A percentile compares a stretch with the other conserved stretches of the same genome.
Evolutionary conservation across 2,797 vertebrate species (phyloP).

Genomic region (Silurus aristotelis): DNA sequence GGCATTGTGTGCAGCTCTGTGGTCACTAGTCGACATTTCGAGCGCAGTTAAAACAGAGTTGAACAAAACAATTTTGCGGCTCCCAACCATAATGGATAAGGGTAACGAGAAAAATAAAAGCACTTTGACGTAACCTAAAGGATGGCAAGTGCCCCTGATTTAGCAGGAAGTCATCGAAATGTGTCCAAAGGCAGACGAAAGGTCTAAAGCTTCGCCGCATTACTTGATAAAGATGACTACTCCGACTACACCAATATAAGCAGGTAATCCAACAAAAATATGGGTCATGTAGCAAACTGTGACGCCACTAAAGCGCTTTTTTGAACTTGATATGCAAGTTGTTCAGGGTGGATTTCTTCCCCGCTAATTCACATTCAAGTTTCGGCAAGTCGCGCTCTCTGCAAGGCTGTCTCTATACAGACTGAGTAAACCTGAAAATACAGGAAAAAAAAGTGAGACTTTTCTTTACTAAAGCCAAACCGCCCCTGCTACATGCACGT

Average conservation of each 20-base stretch:
- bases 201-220: background rate
- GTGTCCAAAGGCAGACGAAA: background rate
- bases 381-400: background rate
- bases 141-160: background rate
- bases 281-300: background rate
- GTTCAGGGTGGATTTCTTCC: background rate
- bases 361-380: background rate
- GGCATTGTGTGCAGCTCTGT: background rate
- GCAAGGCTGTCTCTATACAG: background rate
- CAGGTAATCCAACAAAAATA: background rate
- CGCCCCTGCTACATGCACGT: conserved; percentile 83
- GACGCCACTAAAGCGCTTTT: background rate
- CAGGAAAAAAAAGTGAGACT: background rate
- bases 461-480: conserved; percentile 61
- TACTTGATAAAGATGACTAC: background rate
- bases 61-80: too few species aligned
- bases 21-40: background rate
- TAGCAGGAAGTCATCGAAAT: background rate
- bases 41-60: background rate
- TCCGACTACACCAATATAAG: background rate
- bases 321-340: background rate
- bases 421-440: background rate
- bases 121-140: too few species aligned
- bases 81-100: too few species aligned
- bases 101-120: background rate